Evolutionary conservation across 1,140 invertebrate genomes (phyloP).

Genomic region (Ceratina japonica): DNA sequence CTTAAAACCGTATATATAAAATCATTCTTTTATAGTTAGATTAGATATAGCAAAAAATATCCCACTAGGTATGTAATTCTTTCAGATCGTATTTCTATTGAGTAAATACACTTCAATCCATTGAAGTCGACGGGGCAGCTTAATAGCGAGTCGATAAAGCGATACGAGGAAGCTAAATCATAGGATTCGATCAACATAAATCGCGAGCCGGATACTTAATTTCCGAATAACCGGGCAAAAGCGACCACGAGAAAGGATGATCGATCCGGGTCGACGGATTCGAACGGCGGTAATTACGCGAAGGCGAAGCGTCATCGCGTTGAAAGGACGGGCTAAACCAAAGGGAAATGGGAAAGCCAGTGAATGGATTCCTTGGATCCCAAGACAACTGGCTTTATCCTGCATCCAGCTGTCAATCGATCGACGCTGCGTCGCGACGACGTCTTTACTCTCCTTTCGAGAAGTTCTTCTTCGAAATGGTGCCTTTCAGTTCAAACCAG

Average conservation of each 20-base stretch:
- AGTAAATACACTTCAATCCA: no score
- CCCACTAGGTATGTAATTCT: no score
- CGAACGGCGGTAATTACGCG: conserved; percentile 37
- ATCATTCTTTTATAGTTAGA: no score
- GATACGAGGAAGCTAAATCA: neutral
- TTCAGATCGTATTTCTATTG: no score
- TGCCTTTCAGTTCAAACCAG: conserved; percentile 1
- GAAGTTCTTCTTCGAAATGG: conserved; percentile 15
- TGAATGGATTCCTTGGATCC: conserved; percentile 55
- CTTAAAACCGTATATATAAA: no score
- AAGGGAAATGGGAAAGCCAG: neutral
- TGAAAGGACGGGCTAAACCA: conserved; percentile 23
- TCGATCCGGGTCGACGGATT: conserved; percentile 4
- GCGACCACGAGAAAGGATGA: neutral
- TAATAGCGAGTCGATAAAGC: neutral
- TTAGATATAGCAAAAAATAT: no score
- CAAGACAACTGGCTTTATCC: conserved; percentile 58
- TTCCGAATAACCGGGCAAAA: conserved; percentile 2
- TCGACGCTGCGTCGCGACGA: conserved; percentile 3
- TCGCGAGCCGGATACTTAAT: conserved; percentile 34
- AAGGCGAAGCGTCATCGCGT: neutral
- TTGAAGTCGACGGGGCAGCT: neutral
- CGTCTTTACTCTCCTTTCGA: conserved; percentile 46
- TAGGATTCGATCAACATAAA: conserved; percentile 37
- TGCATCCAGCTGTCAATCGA: conserved; percentile 44